phyloP scores from a whole-genome alignment of 2,888 invertebrate genomes.

The Xylocampa areola region DNA sequence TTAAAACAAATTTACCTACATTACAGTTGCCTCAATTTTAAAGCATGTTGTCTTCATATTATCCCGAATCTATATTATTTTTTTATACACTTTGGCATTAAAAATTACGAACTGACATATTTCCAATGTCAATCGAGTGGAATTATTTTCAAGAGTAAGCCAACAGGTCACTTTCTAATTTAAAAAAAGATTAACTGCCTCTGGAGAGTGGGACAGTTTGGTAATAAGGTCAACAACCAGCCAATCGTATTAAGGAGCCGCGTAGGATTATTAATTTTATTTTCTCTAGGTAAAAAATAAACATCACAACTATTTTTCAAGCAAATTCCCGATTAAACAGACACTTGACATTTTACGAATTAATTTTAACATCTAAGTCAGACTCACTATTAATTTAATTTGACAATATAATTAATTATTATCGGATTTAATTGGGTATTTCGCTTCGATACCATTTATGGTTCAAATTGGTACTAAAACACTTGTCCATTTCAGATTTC shows the following conservation, averaged over 20 bases:
- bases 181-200: too few relatives aligned
- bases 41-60: too few relatives aligned
- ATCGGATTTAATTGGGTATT: not conserved
- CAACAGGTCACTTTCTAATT: too few relatives aligned
- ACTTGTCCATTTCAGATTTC: constrained; percentile 3
- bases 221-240: not conserved
- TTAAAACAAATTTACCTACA: too few relatives aligned
- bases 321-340: not conserved
- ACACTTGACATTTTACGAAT: not conserved
- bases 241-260: not conserved
- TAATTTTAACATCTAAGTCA: not conserved
- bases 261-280: constrained; percentile 7
- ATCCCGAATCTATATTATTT: too few relatives aligned
- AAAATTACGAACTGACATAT: too few relatives aligned
- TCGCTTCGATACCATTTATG: not conserved
- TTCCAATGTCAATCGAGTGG: too few relatives aligned
- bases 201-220: too few relatives aligned
- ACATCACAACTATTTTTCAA: constrained; percentile 10
- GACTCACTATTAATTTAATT: not conserved
- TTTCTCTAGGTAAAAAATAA: not conserved
- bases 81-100: too few relatives aligned
- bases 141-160: too few relatives aligned
- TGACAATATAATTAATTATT: not conserved
- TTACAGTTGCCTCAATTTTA: too few relatives aligned
- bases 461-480: constrained; percentile 4